A percentile compares a stretch with the other conserved stretches of the same genome.
Evolutionary conservation across 2,888 invertebrate species (phyloP).

Genomic region (Tipula lateralis): DNA sequence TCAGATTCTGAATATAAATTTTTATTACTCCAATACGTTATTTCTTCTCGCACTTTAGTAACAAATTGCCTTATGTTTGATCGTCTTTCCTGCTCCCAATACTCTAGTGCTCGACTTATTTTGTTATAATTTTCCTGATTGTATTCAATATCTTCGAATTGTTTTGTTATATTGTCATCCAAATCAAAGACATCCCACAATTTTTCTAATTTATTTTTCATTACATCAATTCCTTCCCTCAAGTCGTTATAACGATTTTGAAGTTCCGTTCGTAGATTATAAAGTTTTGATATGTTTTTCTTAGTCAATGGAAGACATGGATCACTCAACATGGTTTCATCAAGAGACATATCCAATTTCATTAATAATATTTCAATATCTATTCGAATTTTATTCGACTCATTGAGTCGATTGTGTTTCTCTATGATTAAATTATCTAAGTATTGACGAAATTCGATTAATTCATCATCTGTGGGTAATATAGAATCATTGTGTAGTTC

Average conservation of each 20-base stretch:
- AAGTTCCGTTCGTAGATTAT: slow-evolving; percentile 55
- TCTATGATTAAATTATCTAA: slow-evolving; percentile 58
- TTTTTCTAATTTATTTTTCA: slow-evolving; percentile 59
- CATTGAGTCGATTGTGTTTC: slow-evolving; percentile 52
- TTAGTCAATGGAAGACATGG: slow-evolving; percentile 56
- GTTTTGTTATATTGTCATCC: slow-evolving; percentile 57
- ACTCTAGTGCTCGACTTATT: slow-evolving; percentile 60
- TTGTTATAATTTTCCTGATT: slow-evolving; percentile 43
- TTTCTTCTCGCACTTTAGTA: slow-evolving; percentile 61
- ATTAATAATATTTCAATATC: slow-evolving; percentile 47
- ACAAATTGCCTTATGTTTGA: slow-evolving; percentile 64
- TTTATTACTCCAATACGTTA: slow-evolving; percentile 69
- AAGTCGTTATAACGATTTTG: slow-evolving; percentile 56
- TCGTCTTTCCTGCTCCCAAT: slow-evolving; percentile 69
- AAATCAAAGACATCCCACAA: slow-evolving; percentile 74
- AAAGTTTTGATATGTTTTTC: slow-evolving; percentile 59
- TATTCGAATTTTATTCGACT: slow-evolving; percentile 44
- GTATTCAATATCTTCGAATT: slow-evolving; percentile 52
- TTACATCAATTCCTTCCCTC: slow-evolving; percentile 54
- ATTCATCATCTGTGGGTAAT: slow-evolving; percentile 58
- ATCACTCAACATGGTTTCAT: slow-evolving; percentile 44
- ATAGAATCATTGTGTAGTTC: slow-evolving; percentile 43
- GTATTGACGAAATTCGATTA: slow-evolving; percentile 56
- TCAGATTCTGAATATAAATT: slow-evolving; percentile 64
- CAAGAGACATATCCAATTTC: slow-evolving; percentile 44